phyloP scores from a whole-genome alignment of 2,797 vertebrate genomes.

The Myripristis murdjan region DNA sequence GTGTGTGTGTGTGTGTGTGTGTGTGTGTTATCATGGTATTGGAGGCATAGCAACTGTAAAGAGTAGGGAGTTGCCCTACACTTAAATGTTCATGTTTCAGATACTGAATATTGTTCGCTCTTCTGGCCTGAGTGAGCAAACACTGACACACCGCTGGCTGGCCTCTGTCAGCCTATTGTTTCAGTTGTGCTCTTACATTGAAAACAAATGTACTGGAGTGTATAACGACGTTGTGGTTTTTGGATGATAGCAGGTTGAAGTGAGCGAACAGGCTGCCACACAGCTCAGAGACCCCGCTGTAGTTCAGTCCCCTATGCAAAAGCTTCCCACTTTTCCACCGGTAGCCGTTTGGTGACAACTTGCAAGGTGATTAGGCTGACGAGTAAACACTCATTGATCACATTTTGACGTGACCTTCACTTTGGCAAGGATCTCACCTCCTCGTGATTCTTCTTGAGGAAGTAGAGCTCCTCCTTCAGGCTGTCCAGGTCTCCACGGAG shows the following conservation, averaged over 20 bases:
- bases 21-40: constrained; percentile 42
- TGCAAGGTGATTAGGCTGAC: constrained; percentile 38
- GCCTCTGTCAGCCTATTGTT: constrained; percentile 10
- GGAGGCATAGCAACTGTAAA: constrained; percentile 33
- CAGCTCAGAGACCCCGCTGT: background rate
- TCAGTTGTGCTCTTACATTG: background rate
- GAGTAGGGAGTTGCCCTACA: constrained; percentile 53
- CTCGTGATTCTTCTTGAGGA: constrained; percentile 87
- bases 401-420: constrained; percentile 11
- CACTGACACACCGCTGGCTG: background rate
- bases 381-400: constrained; percentile 24
- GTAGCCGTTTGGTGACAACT: constrained; percentile 12
- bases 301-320: background rate
- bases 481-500: constrained; percentile 86
- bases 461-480: constrained; percentile 87
- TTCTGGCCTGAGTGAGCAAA: constrained; percentile 11
- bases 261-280: background rate
- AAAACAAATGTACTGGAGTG: constrained; percentile 7
- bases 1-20: constrained; percentile 23
- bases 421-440: constrained; percentile 76
- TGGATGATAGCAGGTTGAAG: background rate
- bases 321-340: constrained; percentile 2
- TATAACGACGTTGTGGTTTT: background rate
- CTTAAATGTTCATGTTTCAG: constrained; percentile 61
- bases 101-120: constrained; percentile 31